phyloP scores from a whole-genome alignment of 2,113 vertebrate species.

The Saguinus imperator region DNA sequence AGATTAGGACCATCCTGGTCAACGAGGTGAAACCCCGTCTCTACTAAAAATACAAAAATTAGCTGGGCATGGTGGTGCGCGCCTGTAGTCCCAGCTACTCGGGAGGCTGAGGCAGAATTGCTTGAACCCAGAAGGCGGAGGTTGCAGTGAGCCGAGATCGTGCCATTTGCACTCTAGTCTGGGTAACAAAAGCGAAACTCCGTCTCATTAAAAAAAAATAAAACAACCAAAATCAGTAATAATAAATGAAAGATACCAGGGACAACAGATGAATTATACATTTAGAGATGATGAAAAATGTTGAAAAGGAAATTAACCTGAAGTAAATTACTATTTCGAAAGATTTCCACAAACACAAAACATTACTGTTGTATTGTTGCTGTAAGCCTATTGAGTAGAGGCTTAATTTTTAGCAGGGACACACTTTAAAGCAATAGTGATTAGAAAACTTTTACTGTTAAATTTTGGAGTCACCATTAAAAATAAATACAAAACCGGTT shows the following conservation, averaged over 20 bases:
- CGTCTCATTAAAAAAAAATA: too few species aligned
- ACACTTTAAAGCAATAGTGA: slow-evolving; percentile 31
- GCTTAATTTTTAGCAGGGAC: slow-evolving; percentile 44
- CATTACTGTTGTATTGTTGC: neutral
- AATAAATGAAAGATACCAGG: slow-evolving; percentile 49
- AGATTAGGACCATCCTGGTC: too few species aligned
- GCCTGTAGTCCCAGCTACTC: too few species aligned
- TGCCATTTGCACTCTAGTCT: too few species aligned
- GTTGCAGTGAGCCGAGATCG: too few species aligned
- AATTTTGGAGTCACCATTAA: neutral
- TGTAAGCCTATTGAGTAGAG: slow-evolving; percentile 15
- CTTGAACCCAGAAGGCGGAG: too few species aligned
- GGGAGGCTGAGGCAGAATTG: too few species aligned
- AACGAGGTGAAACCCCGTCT: too few species aligned
- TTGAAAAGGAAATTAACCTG: neutral
- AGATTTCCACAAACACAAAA: neutral
- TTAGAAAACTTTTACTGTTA: neutral
- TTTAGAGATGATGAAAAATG: slow-evolving; percentile 30
- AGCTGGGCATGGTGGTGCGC: too few species aligned
- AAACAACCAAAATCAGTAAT: slow-evolving; percentile 10
- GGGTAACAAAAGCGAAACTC: too few species aligned
- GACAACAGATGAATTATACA: slow-evolving; percentile 23
- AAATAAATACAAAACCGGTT: neutral
- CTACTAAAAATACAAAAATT: too few species aligned
- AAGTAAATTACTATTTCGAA: slow-evolving; percentile 23